A percentile compares a stretch with the other conserved stretches of the same genome.
phyloP scores from a whole-genome alignment of 2,888 invertebrate species.

The Leptopterna dolabrata region DNA sequence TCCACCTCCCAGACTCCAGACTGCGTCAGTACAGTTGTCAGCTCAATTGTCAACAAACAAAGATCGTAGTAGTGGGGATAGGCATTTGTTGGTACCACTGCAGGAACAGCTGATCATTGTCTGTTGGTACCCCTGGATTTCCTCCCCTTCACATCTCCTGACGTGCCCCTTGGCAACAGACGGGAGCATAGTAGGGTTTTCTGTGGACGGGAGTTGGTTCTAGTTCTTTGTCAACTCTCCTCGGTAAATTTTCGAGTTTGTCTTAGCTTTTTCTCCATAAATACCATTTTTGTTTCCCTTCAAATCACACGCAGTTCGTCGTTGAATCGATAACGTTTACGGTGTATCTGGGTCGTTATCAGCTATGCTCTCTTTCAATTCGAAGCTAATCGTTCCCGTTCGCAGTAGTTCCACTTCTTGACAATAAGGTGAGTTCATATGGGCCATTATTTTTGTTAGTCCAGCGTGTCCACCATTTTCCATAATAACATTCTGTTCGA shows the following conservation, averaged over 20 bases:
- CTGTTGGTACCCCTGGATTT: background rate
- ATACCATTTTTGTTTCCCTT: background rate
- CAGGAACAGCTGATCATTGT: conserved; percentile 21
- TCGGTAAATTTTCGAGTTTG: background rate
- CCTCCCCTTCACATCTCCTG: conserved; percentile 18
- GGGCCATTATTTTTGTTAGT: conserved; percentile 34
- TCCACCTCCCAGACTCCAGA: too few relatives aligned
- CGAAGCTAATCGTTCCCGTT: conserved; percentile 35
- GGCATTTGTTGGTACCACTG: background rate
- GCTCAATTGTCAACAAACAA: too few relatives aligned
- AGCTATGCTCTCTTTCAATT: conserved; percentile 9
- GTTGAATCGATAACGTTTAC: background rate
- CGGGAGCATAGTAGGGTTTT: too few relatives aligned
- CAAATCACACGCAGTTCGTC: background rate
- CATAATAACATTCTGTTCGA: background rate
- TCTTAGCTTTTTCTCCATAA: background rate
- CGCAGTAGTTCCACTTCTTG: conserved; percentile 43
- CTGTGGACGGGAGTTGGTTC: too few relatives aligned
- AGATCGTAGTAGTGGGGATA: background rate
- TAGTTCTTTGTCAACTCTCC: conserved; percentile 30
- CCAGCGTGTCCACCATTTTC: background rate
- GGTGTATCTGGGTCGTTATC: background rate
- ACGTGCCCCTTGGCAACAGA: conserved; percentile 53
- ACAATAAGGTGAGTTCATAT: conserved; percentile 52
- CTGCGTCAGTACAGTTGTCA: too few relatives aligned